A percentile compares a stretch with the other conserved stretches of the same genome.
phyloP scores from a whole-genome alignment of 2,113 vertebrate genomes.

The Scartelaos histophorus region DNA sequence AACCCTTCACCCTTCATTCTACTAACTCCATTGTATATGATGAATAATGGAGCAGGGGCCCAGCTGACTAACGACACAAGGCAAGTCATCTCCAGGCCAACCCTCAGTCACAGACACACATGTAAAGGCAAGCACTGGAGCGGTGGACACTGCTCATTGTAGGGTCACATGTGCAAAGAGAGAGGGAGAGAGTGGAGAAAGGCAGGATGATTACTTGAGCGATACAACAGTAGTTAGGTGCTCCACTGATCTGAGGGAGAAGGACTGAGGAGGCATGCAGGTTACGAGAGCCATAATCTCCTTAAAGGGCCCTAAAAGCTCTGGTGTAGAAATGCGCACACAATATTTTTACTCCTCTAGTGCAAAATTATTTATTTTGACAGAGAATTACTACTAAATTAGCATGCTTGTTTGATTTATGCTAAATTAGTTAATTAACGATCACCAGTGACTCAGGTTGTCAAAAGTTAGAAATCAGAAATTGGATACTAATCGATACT shows the following conservation, averaged over 20 bases:
- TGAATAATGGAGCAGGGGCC: conserved; percentile 79
- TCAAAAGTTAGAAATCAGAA: too few species aligned
- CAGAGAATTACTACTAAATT: too few species aligned
- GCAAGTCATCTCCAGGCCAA: conserved; percentile 71
- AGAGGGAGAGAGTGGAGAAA: conserved; percentile 12
- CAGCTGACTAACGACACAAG: conserved; percentile 76
- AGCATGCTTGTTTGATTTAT: too few species aligned
- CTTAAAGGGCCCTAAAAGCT: background rate
- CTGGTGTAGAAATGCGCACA: background rate
- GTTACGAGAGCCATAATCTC: background rate
- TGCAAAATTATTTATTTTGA: background rate
- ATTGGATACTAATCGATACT: too few species aligned
- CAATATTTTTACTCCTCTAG: background rate
- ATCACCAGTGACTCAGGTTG: too few species aligned
- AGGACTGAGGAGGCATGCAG: background rate
- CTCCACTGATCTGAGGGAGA: background rate
- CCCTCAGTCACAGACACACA: conserved; percentile 41
- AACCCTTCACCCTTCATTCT: conserved; percentile 50
- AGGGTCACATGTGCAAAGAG: conserved; percentile 27
- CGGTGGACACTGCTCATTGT: conserved; percentile 44
- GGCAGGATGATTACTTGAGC: background rate
- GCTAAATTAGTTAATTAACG: too few species aligned
- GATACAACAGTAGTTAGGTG: conserved; percentile 10
- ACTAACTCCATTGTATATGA: conserved; percentile 64
- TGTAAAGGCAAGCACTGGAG: conserved; percentile 55